Base-by-base conservation (phyloP, 2,888 invertebrate genomes). In the Cosmia pyralina region DNA sequence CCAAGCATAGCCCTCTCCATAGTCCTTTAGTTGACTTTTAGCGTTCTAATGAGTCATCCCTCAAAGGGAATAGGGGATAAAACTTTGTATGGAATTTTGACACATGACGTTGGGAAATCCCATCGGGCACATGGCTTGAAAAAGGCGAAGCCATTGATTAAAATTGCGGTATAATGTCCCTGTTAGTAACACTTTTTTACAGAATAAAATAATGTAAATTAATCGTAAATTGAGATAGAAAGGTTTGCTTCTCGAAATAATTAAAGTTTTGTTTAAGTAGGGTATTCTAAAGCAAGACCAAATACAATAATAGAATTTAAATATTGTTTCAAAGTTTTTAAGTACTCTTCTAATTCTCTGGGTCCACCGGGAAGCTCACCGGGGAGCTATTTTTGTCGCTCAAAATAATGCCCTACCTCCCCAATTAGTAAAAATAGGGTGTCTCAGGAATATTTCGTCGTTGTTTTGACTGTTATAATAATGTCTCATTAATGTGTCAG, bases 281-380 rank as follows among this genome's bases (percentile, higher is more conserved):
- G 50, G 41, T 48, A 64, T 72, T 72, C 50, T 55, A 60, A 73
- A 75, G 22, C 41, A 48, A 69, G 52, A 57, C 46, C 41, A 53
- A 76, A 63, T 63, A 80, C 58, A 80, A 81, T 77, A 81, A 81
- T 58, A 74, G 52, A 81, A 75, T 81, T 74, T 64, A 81, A 80
- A 77, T 74, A 81, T 81, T 81, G 81, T 77, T 80, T 50, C 75
- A 67, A 77, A 77, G 81, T 77, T 74, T 76, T 55, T 77, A 77
- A 77, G 77, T 63, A 77, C 60, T 62, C 62, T 53, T 67, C 58
- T 81, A 80, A 80, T 74, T 68, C 63, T 58, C 53, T 48, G 63
- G 53, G 75, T 69, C 64, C 50, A 75, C 75, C 8, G 75, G 53
- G 59, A 55, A 75, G 44, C 50, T 71, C 59, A 38, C 41, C 57